Conservation (phyloP, 2,797 vertebrate genomes). For the Coccyzus lansbergi region DNA sequence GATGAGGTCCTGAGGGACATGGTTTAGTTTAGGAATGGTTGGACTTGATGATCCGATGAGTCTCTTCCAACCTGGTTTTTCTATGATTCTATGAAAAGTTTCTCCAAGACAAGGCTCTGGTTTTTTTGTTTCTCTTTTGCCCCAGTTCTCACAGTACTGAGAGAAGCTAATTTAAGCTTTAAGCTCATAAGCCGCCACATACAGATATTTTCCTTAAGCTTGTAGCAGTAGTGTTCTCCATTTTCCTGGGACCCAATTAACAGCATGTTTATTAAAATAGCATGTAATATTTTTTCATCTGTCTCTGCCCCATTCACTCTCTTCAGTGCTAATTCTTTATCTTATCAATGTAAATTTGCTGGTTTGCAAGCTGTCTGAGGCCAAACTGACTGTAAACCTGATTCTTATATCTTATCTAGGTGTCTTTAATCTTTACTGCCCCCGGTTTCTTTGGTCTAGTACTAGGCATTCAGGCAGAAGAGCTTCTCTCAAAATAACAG, state of each 20-base stretch:
- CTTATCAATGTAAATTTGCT: not conserved
- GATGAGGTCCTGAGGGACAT: too few species aligned
- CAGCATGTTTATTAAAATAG: not conserved
- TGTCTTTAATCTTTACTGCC: not conserved
- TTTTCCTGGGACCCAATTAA: not conserved
- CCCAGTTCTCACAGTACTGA: not conserved
- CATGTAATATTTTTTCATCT: not conserved
- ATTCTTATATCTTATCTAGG: not conserved
- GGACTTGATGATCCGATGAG: too few species aligned
- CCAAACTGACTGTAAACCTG: not conserved
- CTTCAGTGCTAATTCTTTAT: not conserved
- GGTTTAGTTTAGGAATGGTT: too few species aligned
- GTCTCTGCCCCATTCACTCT: not conserved
- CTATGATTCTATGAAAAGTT: too few species aligned
- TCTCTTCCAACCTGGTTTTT: too few species aligned
- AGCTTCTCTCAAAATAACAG: not conserved
- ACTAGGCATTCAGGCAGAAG: not conserved
- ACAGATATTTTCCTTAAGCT: not conserved
- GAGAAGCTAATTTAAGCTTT: not conserved
- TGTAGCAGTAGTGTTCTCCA: rapidly evolving
- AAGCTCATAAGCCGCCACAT: rapidly evolving
- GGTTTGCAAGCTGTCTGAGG: not conserved
- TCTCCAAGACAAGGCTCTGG: rapidly evolving
- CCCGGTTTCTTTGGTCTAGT: not conserved
- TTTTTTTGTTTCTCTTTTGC: rapidly evolving